Conservation (phyloP, 1,140 invertebrate species). For the Coenobita brevimanus region DNA sequence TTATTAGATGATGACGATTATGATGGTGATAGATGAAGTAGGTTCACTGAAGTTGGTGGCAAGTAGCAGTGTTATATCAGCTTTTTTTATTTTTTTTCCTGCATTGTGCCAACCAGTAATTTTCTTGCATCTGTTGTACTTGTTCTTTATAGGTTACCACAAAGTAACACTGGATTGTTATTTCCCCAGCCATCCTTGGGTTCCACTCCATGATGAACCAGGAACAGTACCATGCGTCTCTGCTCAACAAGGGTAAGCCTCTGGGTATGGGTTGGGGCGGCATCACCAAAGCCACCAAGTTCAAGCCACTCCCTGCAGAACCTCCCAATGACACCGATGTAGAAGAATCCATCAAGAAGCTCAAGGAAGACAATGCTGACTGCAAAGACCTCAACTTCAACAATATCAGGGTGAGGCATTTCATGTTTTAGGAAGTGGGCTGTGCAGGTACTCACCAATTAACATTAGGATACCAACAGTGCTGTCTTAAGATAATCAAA, state of each 20-base stretch:
- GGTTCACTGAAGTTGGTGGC: too few species aligned
- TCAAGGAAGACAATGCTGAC: constrained; percentile 90
- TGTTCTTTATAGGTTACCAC: too few species aligned
- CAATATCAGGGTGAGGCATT: constrained; percentile 90
- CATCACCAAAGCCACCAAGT: constrained; percentile 94
- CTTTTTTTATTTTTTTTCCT: too few species aligned
- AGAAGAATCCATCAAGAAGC: constrained; percentile 90
- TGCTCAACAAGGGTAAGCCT: constrained; percentile 93
- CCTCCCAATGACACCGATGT: constrained; percentile 96
- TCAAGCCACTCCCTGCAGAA: constrained; percentile 91
- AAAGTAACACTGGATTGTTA: too few species aligned
- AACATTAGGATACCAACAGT: too few species aligned
- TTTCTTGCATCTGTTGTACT: too few species aligned
- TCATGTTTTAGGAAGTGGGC: too few species aligned
- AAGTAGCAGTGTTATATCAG: too few species aligned
- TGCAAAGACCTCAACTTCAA: constrained; percentile 95
- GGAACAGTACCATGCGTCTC: constrained; percentile 98
- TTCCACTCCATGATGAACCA: constrained; percentile 99
- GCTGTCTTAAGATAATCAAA: too few species aligned
- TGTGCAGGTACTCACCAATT: neutral
- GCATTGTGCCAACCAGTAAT: too few species aligned
- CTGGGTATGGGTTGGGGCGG: constrained; percentile 89
- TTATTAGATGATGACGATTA: too few species aligned
- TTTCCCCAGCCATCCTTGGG: constrained; percentile 91
- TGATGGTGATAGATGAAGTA: too few species aligned